phyloP scores from a whole-genome alignment of 2,888 invertebrate species.

The Euphydryas editha region DNA sequence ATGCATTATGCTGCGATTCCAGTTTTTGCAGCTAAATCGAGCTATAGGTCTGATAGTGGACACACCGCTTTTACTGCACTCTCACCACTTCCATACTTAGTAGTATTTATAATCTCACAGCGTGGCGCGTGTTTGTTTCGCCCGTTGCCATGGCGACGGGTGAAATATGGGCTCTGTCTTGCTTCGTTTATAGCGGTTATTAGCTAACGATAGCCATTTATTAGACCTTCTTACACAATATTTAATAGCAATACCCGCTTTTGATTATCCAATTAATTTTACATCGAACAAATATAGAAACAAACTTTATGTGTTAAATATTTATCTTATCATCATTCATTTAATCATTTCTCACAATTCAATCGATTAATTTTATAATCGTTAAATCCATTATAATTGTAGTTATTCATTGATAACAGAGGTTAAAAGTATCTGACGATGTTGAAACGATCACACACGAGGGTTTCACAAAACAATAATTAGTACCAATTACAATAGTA shows the following conservation, averaged over 20 bases:
- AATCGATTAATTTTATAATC: not conserved
- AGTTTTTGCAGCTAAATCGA: conserved; percentile 40
- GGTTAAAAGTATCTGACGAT: not conserved
- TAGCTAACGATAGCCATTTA: conserved; percentile 74
- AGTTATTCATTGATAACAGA: not conserved
- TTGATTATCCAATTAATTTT: conserved; percentile 1
- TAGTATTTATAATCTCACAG: conserved; percentile 43
- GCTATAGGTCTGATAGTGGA: conserved; percentile 31
- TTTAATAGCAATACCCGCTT: conserved; percentile 26
- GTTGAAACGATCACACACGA: conserved; percentile 37
- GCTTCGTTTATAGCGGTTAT: conserved; percentile 69
- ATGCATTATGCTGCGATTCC: conserved; percentile 26
- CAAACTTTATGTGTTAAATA: conserved; percentile 39
- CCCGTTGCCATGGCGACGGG: conserved; percentile 69
- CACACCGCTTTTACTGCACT: conserved; percentile 41
- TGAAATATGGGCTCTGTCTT: conserved; percentile 77
- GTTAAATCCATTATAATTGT: not conserved
- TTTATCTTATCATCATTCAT: not conserved
- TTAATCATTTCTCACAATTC: not conserved
- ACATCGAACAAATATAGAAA: conserved; percentile 45
- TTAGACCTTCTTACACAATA: conserved; percentile 49
- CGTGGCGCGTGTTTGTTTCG: conserved; percentile 69
- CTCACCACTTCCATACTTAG: conserved; percentile 36
- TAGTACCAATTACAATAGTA: conserved; percentile 77
- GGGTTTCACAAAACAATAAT: conserved; percentile 75